These are phyloP conservation scores for Lytechinus pictus DNA, from an alignment of 35 echinoderm and acorn worm genomes.

Conservation along the genomic window DNA sequence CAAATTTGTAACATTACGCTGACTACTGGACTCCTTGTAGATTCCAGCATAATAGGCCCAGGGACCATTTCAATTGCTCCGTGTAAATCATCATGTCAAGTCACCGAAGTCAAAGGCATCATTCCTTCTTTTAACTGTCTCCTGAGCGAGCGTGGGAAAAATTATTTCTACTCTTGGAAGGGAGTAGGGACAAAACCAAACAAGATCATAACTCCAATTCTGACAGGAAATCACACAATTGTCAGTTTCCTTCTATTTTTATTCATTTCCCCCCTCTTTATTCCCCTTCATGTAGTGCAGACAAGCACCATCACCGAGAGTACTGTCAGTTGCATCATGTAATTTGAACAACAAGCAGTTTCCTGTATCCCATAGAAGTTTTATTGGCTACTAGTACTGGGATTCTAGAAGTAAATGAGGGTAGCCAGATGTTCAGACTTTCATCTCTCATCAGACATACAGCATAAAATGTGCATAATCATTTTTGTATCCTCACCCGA, in stretches of 20 bases:
- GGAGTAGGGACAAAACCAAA: neutral
- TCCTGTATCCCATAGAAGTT: neutral
- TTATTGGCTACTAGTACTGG: neutral
- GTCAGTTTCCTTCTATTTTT: slow-evolving; percentile 3
- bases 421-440: no score
- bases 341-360: neutral
- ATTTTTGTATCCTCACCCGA: no score
- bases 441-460: no score
- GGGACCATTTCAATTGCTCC: neutral
- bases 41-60: neutral
- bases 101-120: neutral
- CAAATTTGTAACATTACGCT: slow-evolving; percentile 13
- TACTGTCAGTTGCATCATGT: neutral
- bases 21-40: neutral
- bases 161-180: neutral
- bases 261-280: neutral
- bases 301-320: neutral
- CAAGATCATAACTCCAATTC: neutral
- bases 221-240: slow-evolving; percentile 12
- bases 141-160: neutral
- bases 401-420: neutral
- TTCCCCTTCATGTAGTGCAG: neutral
- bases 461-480: no score
- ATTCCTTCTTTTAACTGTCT: neutral
- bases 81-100: neutral